Base-by-base conservation (phyloP, 2,888 invertebrate species). In the Pterostichus niger region DNA sequence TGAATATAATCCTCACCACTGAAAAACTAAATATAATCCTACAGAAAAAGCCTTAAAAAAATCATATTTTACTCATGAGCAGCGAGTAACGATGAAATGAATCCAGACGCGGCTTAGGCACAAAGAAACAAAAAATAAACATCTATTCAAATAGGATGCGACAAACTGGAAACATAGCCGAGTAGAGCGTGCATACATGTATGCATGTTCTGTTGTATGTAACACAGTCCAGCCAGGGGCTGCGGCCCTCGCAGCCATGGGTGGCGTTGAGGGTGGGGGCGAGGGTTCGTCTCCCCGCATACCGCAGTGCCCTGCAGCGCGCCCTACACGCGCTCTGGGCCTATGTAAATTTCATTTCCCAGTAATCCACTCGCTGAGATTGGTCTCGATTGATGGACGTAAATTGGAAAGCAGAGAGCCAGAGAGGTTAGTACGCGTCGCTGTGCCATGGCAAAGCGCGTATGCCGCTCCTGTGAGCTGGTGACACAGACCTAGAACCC, bases 361-460 rank as follows among this genome's bases (percentile, higher is more conserved):
- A 89, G 92, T 93, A 93, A 93, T 93, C 93, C 93, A 93, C 93
- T 93, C 93, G 92, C 91, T 89, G 93, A 92, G 93, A 93, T 93
- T 93, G 93, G 92, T 91, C 91, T 91, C 93, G 93, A 93, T 93
- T 93, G 93, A 93, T 93, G 92, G 93, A 92, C 92, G 92, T 91
- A 93, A 93, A 93, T 93, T 93, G 93, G 92, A 92, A 93, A 92
- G 88, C 88, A 87, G 88, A 87, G 88, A 88, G 88, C 88, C 88
- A 87, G 88, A 87, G 88, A 88, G 88, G 88, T 88, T 87, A 85
- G 85, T 87, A 86, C 59, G 59, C 24, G 6, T 13, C 73, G 73
- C 56, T 81, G 17, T 71, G 68, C 80, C 49, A 80, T 46, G 44
- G 35, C 40, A 61, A 61, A 64, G 15, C 46, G n/a, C 68, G 52